These are phyloP conservation scores for Acanthornis magna DNA, from an alignment of 2,797 vertebrate species.

Conservation along the genomic window DNA sequence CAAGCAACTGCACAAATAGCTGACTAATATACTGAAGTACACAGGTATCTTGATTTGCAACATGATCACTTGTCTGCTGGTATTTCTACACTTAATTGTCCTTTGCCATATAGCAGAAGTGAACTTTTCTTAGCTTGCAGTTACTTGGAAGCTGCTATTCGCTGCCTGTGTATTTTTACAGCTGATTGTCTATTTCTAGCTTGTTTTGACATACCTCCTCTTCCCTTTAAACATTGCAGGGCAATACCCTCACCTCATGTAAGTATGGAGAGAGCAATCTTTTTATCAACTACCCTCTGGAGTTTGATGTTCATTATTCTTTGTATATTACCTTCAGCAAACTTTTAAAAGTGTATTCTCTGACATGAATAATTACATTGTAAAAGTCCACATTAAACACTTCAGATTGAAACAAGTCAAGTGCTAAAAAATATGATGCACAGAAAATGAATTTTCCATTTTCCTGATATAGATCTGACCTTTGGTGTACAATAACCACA, in stretches of 20 bases:
- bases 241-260: neutral
- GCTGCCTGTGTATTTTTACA: neutral
- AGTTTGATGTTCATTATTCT: neutral
- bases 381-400: neutral
- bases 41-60: neutral
- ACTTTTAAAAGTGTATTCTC: neutral
- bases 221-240: neutral
- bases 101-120: neutral
- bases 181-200: neutral
- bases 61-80: neutral
- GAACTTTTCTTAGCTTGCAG: neutral
- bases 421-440: neutral
- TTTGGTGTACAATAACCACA: conserved; percentile 38
- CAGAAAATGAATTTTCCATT: conserved; percentile 24
- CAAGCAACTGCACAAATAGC: neutral
- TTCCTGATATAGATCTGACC: conserved; percentile 23
- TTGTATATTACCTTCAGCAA: neutral
- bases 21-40: neutral
- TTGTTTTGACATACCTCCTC: neutral
- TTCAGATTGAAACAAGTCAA: neutral
- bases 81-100: neutral
- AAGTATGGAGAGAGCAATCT: neutral
- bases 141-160: neutral
- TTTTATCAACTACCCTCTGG: neutral
- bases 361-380: neutral